phyloP scores from a whole-genome alignment of 2,888 invertebrate genomes.

The Andricus quercusramuli region DNA sequence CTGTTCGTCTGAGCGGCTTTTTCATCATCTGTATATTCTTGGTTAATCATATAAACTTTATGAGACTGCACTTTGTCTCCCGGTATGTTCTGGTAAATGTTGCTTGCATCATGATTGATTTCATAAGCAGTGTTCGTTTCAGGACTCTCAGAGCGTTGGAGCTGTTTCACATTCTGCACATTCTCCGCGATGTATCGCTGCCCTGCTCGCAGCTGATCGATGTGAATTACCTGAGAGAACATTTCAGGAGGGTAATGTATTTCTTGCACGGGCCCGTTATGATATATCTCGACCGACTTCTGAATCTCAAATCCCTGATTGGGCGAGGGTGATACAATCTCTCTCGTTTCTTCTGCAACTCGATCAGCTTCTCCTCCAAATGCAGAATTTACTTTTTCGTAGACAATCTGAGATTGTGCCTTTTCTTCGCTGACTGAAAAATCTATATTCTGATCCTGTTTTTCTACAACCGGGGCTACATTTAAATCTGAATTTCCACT shows the following conservation, averaged over 20 bases:
- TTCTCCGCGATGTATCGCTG: constrained; percentile 40
- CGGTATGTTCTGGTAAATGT: constrained; percentile 2
- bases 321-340: background rate
- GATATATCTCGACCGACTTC: constrained; percentile 74
- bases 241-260: constrained; percentile 69
- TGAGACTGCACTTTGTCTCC: constrained; percentile 26
- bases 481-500: constrained; percentile 41
- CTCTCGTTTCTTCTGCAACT: constrained; percentile 43
- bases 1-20: constrained; percentile 18
- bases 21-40: constrained; percentile 20
- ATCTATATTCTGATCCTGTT: constrained; percentile 56
- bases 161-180: constrained; percentile 41
- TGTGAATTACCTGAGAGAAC: constrained; percentile 58
- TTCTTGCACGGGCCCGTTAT: constrained; percentile 72
- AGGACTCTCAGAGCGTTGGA: background rate
- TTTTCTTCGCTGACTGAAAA: constrained; percentile 13
- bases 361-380: constrained; percentile 44
- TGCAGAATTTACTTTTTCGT: constrained; percentile 54
- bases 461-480: constrained; percentile 60
- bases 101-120: constrained; percentile 11
- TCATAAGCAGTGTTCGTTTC: constrained; percentile 34
- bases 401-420: constrained; percentile 42
- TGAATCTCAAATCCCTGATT: constrained; percentile 70
- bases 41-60: constrained; percentile 16
- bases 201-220: constrained; percentile 57